Evolutionary conservation across 2,113 vertebrate species (phyloP), one percentile per base, ranked within the genome.

Genomic region (Gila orcuttii): DNA sequence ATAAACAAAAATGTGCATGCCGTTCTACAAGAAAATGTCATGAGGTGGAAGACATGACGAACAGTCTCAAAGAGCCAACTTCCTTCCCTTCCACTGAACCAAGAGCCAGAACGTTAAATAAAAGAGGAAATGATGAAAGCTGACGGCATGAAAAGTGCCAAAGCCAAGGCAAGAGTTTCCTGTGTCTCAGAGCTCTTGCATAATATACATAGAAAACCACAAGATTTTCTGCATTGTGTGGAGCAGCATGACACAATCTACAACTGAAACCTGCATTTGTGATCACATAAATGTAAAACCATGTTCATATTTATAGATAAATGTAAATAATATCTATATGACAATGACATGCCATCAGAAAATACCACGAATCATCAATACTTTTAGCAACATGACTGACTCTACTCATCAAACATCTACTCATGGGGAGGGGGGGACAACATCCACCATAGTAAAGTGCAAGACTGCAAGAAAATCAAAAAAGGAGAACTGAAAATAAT

Each of bases 401-500:
- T 7, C 52, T 7, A 55, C 6, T 55, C 55, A 60, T 55, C 55
- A 60, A 60, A 79, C 33, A 12, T 25, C 55, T 42, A 10, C 36
- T 79, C n/a, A 6, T 31, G 6, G 25, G 82, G 21, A 23, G 50
- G 5, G 15, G 15, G 50, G 15, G 50, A 17, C 50, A 52, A 17
- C 50, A 80, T 64, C 66, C 66, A 13, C 66, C 79, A 39, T 55
- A 19, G 19, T 89, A 89, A 89, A 89, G 88, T 89, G 88, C 88
- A 86, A 87, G 68, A 87, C 62, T 83, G 74, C 66, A 76, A 23
- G 55, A 73, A 64, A 79, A 59, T 47, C 45, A 79, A 60, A 59
- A 59, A 39, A 25, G 31, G 6, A 73, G 15, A 83, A 87, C 2
- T 33, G 5, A 76, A 21, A 69, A 83, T 86, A 17, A 78, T 19